phyloP scores from a whole-genome alignment of 1,140 invertebrate species.

The Drosophila bipectinata region DNA sequence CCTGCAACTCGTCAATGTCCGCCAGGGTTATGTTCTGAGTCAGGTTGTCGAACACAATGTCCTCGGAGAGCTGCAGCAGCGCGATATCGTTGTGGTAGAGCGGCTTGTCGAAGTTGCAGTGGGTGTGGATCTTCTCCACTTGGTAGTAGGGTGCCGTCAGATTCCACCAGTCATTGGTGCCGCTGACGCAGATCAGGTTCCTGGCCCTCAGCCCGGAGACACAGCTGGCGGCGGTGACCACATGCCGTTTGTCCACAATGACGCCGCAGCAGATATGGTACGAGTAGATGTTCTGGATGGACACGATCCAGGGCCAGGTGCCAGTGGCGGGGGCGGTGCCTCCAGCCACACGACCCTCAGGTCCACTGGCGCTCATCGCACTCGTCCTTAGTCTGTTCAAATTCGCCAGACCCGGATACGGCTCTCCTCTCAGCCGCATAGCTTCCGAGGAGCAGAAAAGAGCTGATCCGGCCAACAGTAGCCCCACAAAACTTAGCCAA shows the following conservation, averaged over 20 bases:
- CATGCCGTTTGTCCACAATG: slow-evolving; percentile 74
- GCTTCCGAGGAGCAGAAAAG: slow-evolving; percentile 6
- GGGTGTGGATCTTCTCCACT: slow-evolving; percentile 58
- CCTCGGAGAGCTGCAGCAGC: slow-evolving; percentile 76
- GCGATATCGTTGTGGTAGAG: slow-evolving; percentile 85
- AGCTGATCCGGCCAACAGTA: slow-evolving; percentile 3
- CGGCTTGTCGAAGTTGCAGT: slow-evolving; percentile 80
- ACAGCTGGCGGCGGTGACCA: slow-evolving; percentile 84
- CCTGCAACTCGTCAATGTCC: slow-evolving; percentile 60
- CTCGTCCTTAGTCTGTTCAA: background rate
- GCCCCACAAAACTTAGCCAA: slow-evolving; percentile 23
- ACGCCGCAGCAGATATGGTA: slow-evolving; percentile 83
- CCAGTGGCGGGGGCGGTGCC: slow-evolving; percentile 75
- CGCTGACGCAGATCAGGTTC: slow-evolving; percentile 45
- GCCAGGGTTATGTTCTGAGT: slow-evolving; percentile 79
- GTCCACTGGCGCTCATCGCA: background rate
- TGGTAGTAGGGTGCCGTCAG: slow-evolving; percentile 25
- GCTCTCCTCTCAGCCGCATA: slow-evolving; percentile 43
- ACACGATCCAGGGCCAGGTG: slow-evolving; percentile 81
- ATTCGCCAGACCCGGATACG: slow-evolving; percentile 34
- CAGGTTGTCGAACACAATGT: slow-evolving; percentile 81
- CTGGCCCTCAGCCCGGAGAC: slow-evolving; percentile 53
- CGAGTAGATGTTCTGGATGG: slow-evolving; percentile 63
- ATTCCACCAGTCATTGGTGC: slow-evolving; percentile 55
- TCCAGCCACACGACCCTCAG: slow-evolving; percentile 77